Conservation (phyloP, 2,888 invertebrate species). For the Macrophya annulata region DNA sequence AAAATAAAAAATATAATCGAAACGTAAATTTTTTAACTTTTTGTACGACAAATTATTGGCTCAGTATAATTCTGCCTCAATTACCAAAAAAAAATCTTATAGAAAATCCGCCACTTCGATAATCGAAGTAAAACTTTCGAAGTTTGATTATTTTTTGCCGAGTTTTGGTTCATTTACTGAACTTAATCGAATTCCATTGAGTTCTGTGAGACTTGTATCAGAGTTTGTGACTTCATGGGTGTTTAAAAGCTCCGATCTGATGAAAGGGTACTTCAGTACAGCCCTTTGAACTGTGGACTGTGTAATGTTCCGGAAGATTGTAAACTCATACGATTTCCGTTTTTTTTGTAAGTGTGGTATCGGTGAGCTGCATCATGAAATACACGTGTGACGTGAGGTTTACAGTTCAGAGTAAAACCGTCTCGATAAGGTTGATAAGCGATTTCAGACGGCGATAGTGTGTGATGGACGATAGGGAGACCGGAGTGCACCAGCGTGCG, state of each 20-base stretch:
- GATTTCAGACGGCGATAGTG: conserved; percentile 37
- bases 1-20: neutral
- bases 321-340: neutral
- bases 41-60: neutral
- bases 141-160: neutral
- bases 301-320: no score
- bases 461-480: conserved; percentile 47
- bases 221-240: neutral
- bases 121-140: neutral
- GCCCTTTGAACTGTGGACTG: no score
- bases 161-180: neutral
- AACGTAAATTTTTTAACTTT: neutral
- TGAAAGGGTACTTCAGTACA: neutral
- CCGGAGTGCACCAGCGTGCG: conserved; percentile 46
- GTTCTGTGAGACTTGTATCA: neutral
- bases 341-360: neutral
- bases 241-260: neutral
- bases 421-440: conserved; percentile 36
- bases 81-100: neutral
- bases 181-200: neutral
- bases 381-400: conserved; percentile 14
- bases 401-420: conserved; percentile 26
- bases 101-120: neutral
- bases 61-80: neutral
- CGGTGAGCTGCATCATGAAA: neutral